Base-by-base conservation (phyloP, 2,797 vertebrate genomes). In the Gymnocypris eckloni region DNA sequence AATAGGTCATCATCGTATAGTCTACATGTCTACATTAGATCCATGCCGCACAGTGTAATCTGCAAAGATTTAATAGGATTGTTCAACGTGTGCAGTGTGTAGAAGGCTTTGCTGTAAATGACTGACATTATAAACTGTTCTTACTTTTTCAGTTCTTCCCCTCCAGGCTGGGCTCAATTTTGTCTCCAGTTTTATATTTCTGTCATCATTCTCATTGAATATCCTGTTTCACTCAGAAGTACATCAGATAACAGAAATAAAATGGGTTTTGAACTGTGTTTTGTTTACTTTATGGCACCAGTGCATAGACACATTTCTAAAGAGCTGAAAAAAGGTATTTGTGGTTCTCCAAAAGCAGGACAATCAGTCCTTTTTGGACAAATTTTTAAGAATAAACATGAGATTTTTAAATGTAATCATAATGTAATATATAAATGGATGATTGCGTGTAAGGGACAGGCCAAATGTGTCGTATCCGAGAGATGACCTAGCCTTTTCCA, bases 401-500 rank as follows among this genome's bases (percentile, higher is more conserved):
- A 15, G 5, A 64, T 28, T 25, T 66, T 33, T 28, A 15, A 2
- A 25, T 15, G 12, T 66, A 33, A 33, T 33, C 25, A 15, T 33
- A 16, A 66, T 66, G 6, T 67, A 7, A 67, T 67, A 67, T 15
- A 37, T 67, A 37, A 37, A 67, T 33, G 28, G 0, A 9, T 18
- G 15, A 67, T 33, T 33, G 64, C 28, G 13, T 66, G 25, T 66
- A 33, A 16, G 28, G 28, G 33, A 33, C 28, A 33, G 28, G 15
- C 64, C 64, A 67, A 37, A 67, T 67, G 64, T 67, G 28, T 67
- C 64, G 16, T 37, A 67, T 67, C 28, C 64, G 15, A 37, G 28
- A 67, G 28, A 67, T 67, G 28, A 18, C 28, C 64, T 67, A 78
- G 52, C 39, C 28, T 13, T 54, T 77, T 77, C 20, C 76, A 92